Percentiles rank a stretch among this genome's conserved stretches.
Conservation (phyloP, 1,140 invertebrate species). For the Cryptotermes secundus region DNA sequence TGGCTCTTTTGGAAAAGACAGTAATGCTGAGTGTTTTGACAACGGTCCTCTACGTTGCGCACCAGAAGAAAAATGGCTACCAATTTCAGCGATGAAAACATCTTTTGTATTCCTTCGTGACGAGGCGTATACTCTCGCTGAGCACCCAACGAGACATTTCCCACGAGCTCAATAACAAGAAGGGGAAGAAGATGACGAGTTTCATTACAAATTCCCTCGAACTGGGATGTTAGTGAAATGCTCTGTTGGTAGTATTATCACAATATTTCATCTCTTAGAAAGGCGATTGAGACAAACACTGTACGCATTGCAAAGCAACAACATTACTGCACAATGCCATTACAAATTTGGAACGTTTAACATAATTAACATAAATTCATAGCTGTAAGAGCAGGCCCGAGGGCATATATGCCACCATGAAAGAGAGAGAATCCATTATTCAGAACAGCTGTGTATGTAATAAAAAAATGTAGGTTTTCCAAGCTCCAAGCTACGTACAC, state of each 20-base stretch:
- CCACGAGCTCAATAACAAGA: constrained; percentile 37
- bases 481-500: too few relatives aligned
- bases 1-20: background rate
- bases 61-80: constrained; percentile 31
- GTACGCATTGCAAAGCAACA: background rate
- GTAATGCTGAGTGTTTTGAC: background rate
- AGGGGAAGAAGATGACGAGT: constrained; percentile 35
- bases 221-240: constrained; percentile 40
- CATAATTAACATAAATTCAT: background rate
- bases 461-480: too few relatives aligned
- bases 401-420: too few relatives aligned
- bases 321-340: background rate
- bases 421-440: too few relatives aligned
- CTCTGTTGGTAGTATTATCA: constrained; percentile 38
- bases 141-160: constrained; percentile 44
- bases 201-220: constrained; percentile 41
- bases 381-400: too few relatives aligned
- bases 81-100: constrained; percentile 36
- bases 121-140: constrained; percentile 45
- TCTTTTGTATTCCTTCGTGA: constrained; percentile 45
- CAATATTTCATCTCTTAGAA: constrained; percentile 36
- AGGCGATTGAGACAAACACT: background rate
- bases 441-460: too few relatives aligned
- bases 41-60: background rate
- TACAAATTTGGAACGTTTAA: background rate